phyloP scores from a whole-genome alignment of 2,797 vertebrate genomes.

The Distichodus sexfasciatus region DNA sequence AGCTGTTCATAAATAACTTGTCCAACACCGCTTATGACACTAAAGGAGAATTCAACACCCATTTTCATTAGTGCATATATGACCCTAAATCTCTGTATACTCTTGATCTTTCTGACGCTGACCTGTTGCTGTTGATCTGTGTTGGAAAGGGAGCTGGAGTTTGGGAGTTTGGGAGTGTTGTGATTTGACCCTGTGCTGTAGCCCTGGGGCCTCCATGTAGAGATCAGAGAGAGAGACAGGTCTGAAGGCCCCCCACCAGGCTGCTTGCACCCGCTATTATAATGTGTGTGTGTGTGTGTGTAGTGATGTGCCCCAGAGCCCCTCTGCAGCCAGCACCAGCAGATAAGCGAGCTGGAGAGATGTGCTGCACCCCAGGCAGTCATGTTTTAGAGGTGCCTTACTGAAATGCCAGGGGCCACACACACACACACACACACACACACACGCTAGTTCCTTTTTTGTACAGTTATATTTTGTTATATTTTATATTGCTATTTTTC shows the following conservation, averaged over 20 bases:
- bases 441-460: no score
- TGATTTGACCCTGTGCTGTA: slow-evolving; percentile 62
- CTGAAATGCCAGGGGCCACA: slow-evolving; percentile 30
- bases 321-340: slow-evolving; percentile 66
- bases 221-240: slow-evolving; percentile 37
- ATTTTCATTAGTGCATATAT: no score
- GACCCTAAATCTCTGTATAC: no score
- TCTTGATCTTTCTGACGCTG: not conserved
- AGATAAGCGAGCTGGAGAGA: slow-evolving; percentile 72
- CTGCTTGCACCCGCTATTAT: slow-evolving; percentile 18
- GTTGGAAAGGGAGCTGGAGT: slow-evolving; percentile 46
- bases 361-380: slow-evolving; percentile 55
- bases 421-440: slow-evolving; percentile 31
- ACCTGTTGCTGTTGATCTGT: slow-evolving; percentile 73
- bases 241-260: slow-evolving; percentile 25
- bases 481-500: no score
- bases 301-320: slow-evolving; percentile 73
- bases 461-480: no score
- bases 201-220: slow-evolving; percentile 14
- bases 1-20: no score
- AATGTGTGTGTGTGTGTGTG: slow-evolving; percentile 27
- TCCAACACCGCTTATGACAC: no score
- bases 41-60: no score
- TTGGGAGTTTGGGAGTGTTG: slow-evolving; percentile 61
- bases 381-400: slow-evolving; percentile 25